Base-by-base conservation (phyloP, 2,888 invertebrate genomes). In the Gari tellinella region DNA sequence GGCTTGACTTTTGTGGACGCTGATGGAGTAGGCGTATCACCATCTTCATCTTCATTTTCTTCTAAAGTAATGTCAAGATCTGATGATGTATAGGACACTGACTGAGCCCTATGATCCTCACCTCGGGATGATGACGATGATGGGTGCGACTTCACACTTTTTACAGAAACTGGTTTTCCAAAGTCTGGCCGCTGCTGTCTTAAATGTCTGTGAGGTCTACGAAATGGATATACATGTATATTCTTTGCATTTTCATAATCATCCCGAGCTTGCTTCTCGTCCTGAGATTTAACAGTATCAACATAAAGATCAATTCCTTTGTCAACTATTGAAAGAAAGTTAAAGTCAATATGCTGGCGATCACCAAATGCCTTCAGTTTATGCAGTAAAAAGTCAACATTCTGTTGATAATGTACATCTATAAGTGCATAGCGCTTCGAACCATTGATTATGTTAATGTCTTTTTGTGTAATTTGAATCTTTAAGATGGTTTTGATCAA, bases 401-500 rank as follows among this genome's bases (percentile, higher is more conserved):
- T 72, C 15, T 77, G 70, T 19, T 78, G 81, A 52, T 78, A 62
- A 23, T 80, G 80, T 19, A 82, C 74, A 64, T 84, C 73, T 15
- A 86, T 72, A 23, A 82, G 75, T 1, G 83, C 85, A 58, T 80
- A 81, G 10, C 76, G 58, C 40, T 78, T 78, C 25, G 58, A 45
- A 26, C 77, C 72, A 51, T 72, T 80, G 37, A 75, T 69, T 17
- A 80, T 67, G 23, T 72, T 78, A 31, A 81, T 77, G 37, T 79
- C 79, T 52, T 51, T 79, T 40, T 53, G 23, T 10, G 72, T 57
- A 14, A 79, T 57, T 1, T 56, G 43, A 12, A 75, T 31, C 58
- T 72, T 68, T 0, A 79, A 43, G 15, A 37, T 38, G 65, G 72
- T 75, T 31, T 55, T 43, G 45, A 86, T 73, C 25, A 87, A 49